Conservation (phyloP, 2,888 invertebrate species). For the Lycaena phlaeas region DNA sequence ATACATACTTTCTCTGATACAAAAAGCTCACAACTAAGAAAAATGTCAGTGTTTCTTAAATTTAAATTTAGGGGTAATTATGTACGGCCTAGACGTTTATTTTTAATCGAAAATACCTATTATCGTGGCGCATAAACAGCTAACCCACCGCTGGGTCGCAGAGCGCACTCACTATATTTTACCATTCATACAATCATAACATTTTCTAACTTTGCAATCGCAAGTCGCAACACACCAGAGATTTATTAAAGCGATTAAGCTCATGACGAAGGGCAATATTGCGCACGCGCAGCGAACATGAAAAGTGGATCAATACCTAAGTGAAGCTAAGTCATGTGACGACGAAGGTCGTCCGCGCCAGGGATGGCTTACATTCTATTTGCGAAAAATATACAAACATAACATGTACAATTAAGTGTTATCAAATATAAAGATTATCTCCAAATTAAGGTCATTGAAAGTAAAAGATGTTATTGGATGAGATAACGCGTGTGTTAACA, state of each 20-base stretch:
- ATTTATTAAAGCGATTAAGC: constrained; percentile 14
- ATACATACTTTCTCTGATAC: too few relatives aligned
- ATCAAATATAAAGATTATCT: constrained; percentile 3
- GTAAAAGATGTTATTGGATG: constrained; percentile 2
- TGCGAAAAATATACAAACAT: constrained; percentile 12
- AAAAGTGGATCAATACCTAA: constrained; percentile 40
- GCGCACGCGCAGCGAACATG: constrained; percentile 24
- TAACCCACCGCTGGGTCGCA: too few relatives aligned
- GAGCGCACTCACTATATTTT: too few relatives aligned
- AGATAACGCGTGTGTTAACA: not conserved
- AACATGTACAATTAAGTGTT: not conserved
- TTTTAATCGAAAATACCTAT: too few relatives aligned
- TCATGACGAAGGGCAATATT: constrained; percentile 32
- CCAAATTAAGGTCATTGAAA: constrained; percentile 4
- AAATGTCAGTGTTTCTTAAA: too few relatives aligned
- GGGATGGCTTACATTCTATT: constrained; percentile 21
- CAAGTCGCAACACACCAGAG: constrained; percentile 2
- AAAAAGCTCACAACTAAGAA: too few relatives aligned
- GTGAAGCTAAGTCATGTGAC: constrained; percentile 49
- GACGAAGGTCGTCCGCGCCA: constrained; percentile 34
- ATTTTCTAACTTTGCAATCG: not conserved
- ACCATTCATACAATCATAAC: not conserved
- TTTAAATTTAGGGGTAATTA: too few relatives aligned
- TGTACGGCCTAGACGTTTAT: too few relatives aligned
- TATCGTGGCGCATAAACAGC: too few relatives aligned